Evolutionary conservation across 2,888 invertebrate genomes (phyloP).

Genomic region (Anthophora plumipes): DNA sequence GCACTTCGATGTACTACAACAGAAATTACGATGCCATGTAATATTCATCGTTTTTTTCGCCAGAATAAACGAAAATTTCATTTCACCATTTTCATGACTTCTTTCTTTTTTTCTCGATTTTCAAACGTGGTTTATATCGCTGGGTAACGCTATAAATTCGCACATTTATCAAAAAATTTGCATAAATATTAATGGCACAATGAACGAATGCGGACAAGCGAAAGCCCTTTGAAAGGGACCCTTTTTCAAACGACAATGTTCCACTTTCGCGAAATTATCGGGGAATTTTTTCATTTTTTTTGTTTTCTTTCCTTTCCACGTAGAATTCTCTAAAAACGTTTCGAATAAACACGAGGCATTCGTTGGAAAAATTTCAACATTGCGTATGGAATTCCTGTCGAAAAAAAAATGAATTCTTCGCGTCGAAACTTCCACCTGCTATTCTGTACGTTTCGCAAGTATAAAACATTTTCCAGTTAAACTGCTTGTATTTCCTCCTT

Average conservation of each 20-base stretch:
- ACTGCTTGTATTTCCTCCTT: background rate
- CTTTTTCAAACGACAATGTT: too few relatives aligned
- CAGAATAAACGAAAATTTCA: background rate
- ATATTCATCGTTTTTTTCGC: background rate
- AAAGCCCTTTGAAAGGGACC: too few relatives aligned
- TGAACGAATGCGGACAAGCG: background rate
- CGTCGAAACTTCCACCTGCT: too few relatives aligned
- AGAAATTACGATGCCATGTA: background rate
- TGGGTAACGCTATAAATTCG: background rate
- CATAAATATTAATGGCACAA: background rate
- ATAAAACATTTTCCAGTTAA: background rate
- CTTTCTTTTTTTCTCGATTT: too few relatives aligned
- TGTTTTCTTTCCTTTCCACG: too few relatives aligned
- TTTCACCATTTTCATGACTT: background rate
- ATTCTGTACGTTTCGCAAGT: too few relatives aligned
- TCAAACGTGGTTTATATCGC: background rate
- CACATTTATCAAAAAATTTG: background rate
- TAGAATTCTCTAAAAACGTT: background rate
- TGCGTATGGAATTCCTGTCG: background rate
- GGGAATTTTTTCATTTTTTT: background rate
- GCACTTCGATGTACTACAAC: constrained; percentile 1
- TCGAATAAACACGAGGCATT: background rate
- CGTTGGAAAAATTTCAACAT: background rate
- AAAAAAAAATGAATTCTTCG: background rate
- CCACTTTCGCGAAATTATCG: too few relatives aligned